Conservation (phyloP, 1,140 invertebrate genomes). For the Philaenus spumarius region DNA sequence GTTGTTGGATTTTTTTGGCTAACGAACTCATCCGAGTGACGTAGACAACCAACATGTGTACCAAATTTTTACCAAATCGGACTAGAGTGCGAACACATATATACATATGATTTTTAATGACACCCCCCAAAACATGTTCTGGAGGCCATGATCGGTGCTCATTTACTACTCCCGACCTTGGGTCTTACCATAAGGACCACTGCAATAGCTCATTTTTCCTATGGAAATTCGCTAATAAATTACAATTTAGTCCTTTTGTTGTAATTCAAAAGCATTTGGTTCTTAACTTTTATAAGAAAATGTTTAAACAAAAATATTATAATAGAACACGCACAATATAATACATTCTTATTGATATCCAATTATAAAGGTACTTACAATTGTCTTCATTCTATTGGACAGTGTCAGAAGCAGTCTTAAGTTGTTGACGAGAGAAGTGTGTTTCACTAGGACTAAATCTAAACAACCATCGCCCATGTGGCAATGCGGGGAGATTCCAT, state of each 20-base stretch:
- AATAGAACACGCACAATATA: neutral
- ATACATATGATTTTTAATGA: no score
- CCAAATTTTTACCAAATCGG: no score
- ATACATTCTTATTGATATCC: neutral
- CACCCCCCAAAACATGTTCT: no score
- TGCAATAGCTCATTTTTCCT: no score
- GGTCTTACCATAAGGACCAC: no score
- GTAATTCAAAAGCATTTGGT: neutral
- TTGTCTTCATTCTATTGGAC: slow-evolving; percentile 48
- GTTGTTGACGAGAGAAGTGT: slow-evolving; percentile 68
- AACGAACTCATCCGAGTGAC: no score
- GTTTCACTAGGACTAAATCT: slow-evolving; percentile 68
- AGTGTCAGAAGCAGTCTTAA: slow-evolving; percentile 59
- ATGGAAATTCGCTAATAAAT: no score
- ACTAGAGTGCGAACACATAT: no score
- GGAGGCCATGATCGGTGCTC: no score
- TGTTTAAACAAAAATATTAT: neutral
- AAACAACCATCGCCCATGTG: slow-evolving; percentile 77
- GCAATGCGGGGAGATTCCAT: slow-evolving; percentile 70
- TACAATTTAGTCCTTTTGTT: neutral
- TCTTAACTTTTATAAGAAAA: neutral
- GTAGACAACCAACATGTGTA: no score
- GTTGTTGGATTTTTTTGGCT: no score
- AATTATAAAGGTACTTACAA: slow-evolving; percentile 43
- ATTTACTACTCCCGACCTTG: no score